Percentiles rank a stretch among this genome's conserved stretches.
Evolutionary conservation across 2,113 vertebrate genomes (phyloP).

Genomic region (Cervus canadensis): DNA sequence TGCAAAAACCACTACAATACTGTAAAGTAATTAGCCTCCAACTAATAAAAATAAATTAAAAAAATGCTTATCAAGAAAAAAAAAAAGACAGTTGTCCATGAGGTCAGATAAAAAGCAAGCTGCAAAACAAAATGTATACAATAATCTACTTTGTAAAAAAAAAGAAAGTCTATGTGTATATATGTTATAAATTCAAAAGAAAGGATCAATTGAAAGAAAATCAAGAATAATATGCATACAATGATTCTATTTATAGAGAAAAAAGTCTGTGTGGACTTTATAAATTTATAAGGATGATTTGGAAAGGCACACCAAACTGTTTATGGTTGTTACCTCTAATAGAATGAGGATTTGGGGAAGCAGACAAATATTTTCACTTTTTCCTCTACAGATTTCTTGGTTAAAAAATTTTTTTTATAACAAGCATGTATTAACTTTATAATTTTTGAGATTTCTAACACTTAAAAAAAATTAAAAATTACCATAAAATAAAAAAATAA

Average conservation of each 20-base stretch:
- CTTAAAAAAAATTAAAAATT: background rate
- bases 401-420: background rate
- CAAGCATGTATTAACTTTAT: background rate
- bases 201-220: background rate
- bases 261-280: background rate
- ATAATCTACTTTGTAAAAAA: background rate
- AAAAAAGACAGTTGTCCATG: background rate
- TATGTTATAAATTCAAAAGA: background rate
- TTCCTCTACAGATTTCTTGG: background rate
- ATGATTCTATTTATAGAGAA: background rate
- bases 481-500: background rate
- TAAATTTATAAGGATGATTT: background rate
- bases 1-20: too few species aligned
- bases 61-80: too few species aligned
- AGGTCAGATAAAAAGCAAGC: background rate
- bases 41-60: too few species aligned
- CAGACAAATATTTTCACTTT: background rate
- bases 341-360: background rate
- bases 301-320: background rate
- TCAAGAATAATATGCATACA: background rate
- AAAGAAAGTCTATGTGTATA: background rate
- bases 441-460: constrained; percentile 19
- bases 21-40: too few species aligned
- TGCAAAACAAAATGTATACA: background rate
- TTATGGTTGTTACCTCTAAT: background rate